Base-by-base conservation (phyloP, 2,888 invertebrate genomes). In the Drosophila crucigera region DNA sequence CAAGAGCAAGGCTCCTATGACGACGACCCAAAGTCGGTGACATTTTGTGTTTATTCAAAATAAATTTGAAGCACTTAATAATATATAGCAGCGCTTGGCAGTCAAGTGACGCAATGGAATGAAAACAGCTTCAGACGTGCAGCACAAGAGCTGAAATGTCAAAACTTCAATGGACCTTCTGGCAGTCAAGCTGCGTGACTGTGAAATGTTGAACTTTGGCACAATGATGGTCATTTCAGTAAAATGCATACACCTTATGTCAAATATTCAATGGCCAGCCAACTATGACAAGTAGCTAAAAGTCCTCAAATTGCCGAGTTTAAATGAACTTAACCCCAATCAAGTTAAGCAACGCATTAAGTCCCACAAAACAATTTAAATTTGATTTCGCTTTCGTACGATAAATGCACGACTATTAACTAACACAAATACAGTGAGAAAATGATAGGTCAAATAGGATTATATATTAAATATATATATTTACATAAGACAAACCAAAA, bases 1-100 rank as follows among this genome's bases (percentile, higher is more conserved):
- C 35, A 35, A 14, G 4, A 37, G 33, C 41, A 14, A 47, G 39
- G 66, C 14, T 69, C 35, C 76, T 43, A 69, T 65, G 68, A 55
- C 66, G 25, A 63, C 62, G 39, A 50, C 52, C 65, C 65, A 63
- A 58, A 63, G 73, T 33, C 50, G 64, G 60, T 58, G 83, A 69
- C 77, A 68, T 68, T 76, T 74, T 56, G 73, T 78, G 86, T 78
- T 80, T 80, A 73, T 78, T 76, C 68, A 73, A 73, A 71, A 78
- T 69, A 76, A 74, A 81, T 78, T 81, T 83, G 59, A 72, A 78
- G 73, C 68, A 74, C 71, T 81, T 73, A 60, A 76, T 80, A 77
- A 80, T 78, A 89, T 84, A 84, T 82, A 76, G 60, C 68, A 60
- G 35, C 69, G 37, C 49, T 49, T 25, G 22, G 39, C 54, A 47